Evolutionary conservation across 2,797 vertebrate species (phyloP).

Genomic region (Falco berigora): DNA sequence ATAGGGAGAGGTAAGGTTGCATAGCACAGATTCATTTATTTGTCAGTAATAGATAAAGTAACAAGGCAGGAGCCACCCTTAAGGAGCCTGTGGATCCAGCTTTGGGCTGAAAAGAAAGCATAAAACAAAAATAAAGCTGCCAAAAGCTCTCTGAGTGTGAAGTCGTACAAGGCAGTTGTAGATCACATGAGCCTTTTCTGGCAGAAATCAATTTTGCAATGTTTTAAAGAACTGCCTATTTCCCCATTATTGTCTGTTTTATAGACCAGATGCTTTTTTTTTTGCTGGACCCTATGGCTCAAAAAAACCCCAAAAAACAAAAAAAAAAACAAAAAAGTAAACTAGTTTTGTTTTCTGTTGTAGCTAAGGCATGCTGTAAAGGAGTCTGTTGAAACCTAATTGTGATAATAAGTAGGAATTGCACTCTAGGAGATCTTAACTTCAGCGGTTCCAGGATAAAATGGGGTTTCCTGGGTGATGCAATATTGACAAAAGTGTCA

Average conservation of each 20-base stretch:
- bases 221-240: not conserved
- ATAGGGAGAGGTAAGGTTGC: not conserved
- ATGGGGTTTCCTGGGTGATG: not conserved
- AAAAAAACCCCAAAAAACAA: no score
- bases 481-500: conserved; percentile 8
- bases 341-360: not conserved
- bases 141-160: not conserved
- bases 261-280: not conserved
- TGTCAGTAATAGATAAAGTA: not conserved
- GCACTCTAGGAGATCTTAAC: not conserved
- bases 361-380: not conserved
- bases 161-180: not conserved
- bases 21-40: not conserved
- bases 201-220: not conserved
- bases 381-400: not conserved
- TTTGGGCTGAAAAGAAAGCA: not conserved
- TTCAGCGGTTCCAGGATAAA: not conserved
- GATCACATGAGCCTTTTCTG: not conserved
- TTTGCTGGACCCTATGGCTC: not conserved
- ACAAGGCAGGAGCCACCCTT: not conserved
- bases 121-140: not conserved
- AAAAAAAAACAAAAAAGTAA: not conserved
- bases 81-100: not conserved
- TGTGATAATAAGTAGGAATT: not conserved
- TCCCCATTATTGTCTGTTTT: not conserved